Base-by-base conservation (phyloP, 2,113 vertebrate genomes). In the Muntiacus muntjak region DNA sequence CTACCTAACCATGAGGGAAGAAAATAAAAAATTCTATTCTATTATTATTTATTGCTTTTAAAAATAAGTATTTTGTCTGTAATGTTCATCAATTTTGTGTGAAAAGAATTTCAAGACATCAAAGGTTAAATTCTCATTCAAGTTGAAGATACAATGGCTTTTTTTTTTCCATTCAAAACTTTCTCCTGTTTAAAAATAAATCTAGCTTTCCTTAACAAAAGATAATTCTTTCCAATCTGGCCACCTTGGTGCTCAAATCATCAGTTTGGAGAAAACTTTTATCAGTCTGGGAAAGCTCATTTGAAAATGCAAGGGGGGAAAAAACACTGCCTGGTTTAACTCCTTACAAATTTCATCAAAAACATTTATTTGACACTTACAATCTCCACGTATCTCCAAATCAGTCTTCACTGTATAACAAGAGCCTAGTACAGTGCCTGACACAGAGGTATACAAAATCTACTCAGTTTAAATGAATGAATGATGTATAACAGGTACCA, bases 161-260 rank as follows among this genome's bases (percentile, higher is more conserved):
- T 86, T 55, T 64, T 64, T 57, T 87, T 76, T 71, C 14, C 36
- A 71, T 36, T 94, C 52, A 93, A 30, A 97, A 89, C 45, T 87
- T 87, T 87, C 33, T 94, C 36, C n/a, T 76, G 26, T 28, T 89
- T 87, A 62, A 95, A 96, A 74, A 64, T 45, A 82, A 54, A 87
- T 78, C 54, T 87, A 93, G 55, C 21, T 84, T 81, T 95, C n/a
- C 74, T 79, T 60, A 94, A 91, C 84, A 84, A 87, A 92, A 67
- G 84, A 62, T 28, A 89, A 94, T 71, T 23, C 2, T 74, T 95
- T 88, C 45, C 11, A 78, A 58, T 58, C 12, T 94, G 67, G 54
- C 45, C 62, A 93, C 33, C 16, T 36, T 47, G 26, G 30, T 96
- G 33, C 58, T 88, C 17, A 74, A 96, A 83, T 28, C 5, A 71